These are phyloP conservation scores for Perca schrenkii DNA, from an alignment of 2,113 vertebrate species.

Conservation along the genomic window DNA sequence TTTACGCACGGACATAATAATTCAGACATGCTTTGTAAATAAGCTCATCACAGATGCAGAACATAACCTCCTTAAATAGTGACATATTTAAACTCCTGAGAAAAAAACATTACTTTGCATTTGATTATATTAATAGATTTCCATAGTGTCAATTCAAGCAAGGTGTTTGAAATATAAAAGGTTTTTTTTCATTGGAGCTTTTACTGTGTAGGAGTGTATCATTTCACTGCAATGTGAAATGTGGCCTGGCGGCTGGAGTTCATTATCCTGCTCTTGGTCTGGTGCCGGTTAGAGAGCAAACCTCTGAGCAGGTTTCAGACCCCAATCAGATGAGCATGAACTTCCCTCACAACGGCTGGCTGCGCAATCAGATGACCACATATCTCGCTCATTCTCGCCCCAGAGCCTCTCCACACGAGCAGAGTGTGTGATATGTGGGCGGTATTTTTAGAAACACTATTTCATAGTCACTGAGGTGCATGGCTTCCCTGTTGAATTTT, in stretches of 20 bases:
- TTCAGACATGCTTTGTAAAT: constrained; percentile 40
- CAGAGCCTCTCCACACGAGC: not conserved
- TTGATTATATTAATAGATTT: constrained; percentile 14
- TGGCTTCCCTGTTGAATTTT: constrained; percentile 1
- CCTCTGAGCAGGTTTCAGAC: constrained; percentile 21
- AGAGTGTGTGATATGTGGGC: not conserved
- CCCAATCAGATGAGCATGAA: constrained; percentile 33
- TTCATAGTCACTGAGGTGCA: constrained; percentile 33
- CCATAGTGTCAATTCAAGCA: constrained; percentile 1
- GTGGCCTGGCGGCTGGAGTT: constrained; percentile 38
- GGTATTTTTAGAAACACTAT: constrained; percentile 47
- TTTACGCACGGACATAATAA: constrained; percentile 32
- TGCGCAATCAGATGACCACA: constrained; percentile 38
- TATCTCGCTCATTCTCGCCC: constrained; percentile 24
- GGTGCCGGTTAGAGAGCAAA: constrained; percentile 16
- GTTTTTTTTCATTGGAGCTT: constrained; percentile 12
- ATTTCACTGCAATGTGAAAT: constrained; percentile 50
- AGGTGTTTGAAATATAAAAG: constrained; percentile 26
- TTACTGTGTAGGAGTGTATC: constrained; percentile 26
- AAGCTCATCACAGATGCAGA: constrained; percentile 32
- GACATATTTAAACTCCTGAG: not conserved
- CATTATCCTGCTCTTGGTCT: constrained; percentile 43
- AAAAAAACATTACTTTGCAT: constrained; percentile 8
- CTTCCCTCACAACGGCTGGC: constrained; percentile 11
- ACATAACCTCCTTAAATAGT: not conserved